Conservation (phyloP, 2,113 vertebrate genomes). For the Chaetorhynchus papuensis region DNA sequence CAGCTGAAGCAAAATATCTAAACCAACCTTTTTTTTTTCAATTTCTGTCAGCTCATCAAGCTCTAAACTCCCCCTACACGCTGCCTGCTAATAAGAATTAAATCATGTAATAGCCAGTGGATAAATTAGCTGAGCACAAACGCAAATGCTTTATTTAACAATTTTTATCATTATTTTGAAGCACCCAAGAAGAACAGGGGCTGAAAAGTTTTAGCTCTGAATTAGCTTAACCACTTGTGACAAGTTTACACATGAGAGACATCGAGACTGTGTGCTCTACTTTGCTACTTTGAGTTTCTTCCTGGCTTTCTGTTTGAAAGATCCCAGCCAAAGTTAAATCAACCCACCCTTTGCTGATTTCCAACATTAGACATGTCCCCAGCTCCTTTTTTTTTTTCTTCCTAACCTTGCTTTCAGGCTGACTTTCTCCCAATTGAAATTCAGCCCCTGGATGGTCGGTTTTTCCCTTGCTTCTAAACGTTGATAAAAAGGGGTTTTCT, state of each 20-base stretch:
- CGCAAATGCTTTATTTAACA: background rate
- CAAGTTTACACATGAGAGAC: constrained; percentile 68
- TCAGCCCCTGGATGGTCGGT: constrained; percentile 90
- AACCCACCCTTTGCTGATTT: constrained; percentile 81
- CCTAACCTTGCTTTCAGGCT: constrained; percentile 87
- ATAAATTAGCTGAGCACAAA: background rate
- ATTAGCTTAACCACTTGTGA: constrained; percentile 72
- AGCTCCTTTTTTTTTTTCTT: constrained; percentile 63
- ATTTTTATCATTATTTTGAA: background rate
- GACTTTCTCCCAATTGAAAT: constrained; percentile 96
- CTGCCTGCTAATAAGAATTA: background rate
- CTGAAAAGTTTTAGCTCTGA: constrained; percentile 65
- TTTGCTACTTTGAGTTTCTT: constrained; percentile 67
- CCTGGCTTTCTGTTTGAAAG: constrained; percentile 70
- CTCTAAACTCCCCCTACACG: background rate
- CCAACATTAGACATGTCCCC: constrained; percentile 86
- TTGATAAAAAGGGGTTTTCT: constrained; percentile 95
- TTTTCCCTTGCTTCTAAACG: constrained; percentile 91
- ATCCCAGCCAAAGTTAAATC: constrained; percentile 81
- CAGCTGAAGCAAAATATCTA: background rate
- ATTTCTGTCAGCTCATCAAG: background rate
- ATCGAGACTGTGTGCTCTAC: constrained; percentile 58
- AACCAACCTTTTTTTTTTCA: background rate
- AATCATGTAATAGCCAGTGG: background rate
- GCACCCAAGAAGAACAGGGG: constrained; percentile 35